phyloP scores from a whole-genome alignment of 2,888 invertebrate genomes.

The Sphaerophoria rueppellii region DNA sequence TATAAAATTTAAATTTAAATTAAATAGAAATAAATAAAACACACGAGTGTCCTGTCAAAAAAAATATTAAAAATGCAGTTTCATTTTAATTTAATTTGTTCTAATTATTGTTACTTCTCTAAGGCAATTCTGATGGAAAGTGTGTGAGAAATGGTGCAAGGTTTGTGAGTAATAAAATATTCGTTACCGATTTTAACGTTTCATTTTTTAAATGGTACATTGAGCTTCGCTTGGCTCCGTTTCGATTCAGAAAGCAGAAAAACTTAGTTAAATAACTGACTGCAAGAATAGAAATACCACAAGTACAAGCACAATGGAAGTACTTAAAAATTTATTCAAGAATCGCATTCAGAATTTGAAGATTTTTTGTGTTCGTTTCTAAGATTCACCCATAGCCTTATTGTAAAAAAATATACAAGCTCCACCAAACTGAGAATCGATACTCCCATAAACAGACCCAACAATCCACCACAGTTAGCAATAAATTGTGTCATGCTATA shows the following conservation, averaged over 20 bases:
- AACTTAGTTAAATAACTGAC: too few relatives aligned
- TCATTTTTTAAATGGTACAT: too few relatives aligned
- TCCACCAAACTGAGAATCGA: constrained; percentile 83
- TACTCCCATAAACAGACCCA: constrained; percentile 37
- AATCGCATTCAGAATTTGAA: too few relatives aligned
- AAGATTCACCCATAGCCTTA: constrained; percentile 82
- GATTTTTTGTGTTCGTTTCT: too few relatives aligned
- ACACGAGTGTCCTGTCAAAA: constrained; percentile 30
- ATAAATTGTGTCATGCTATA: constrained; percentile 11
- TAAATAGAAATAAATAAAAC: constrained; percentile 49
- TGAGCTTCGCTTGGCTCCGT: too few relatives aligned
- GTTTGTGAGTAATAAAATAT: too few relatives aligned
- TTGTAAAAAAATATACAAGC: constrained; percentile 83
- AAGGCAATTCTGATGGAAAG: neutral
- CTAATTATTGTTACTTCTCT: neutral
- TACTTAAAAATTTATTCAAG: too few relatives aligned
- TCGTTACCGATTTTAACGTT: too few relatives aligned
- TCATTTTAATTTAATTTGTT: neutral
- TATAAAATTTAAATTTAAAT: constrained; percentile 35
- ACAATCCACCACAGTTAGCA: constrained; percentile 30
- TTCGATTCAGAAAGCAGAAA: too few relatives aligned
- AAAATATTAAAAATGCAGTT: neutral
- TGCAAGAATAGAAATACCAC: too few relatives aligned
- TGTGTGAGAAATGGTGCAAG: too few relatives aligned
- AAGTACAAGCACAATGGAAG: neutral